A percentile compares a stretch with the other conserved stretches of the same genome.
Evolutionary conservation across 1,140 invertebrate genomes (phyloP).

Genomic region (Dreissena polymorpha): DNA sequence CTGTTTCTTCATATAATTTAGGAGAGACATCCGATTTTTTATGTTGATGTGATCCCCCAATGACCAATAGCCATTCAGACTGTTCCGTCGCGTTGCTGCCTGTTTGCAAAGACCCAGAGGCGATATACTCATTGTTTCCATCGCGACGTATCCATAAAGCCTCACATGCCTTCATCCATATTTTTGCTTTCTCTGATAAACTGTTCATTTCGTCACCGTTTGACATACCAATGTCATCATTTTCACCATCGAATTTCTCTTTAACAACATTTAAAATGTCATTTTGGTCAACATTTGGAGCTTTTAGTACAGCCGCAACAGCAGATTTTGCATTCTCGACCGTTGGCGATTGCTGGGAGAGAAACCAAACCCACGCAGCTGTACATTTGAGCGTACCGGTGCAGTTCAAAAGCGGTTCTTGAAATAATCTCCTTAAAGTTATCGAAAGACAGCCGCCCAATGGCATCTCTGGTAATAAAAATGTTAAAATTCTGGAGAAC

Average conservation of each 20-base stretch:
- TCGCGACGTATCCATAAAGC: constrained; percentile 17
- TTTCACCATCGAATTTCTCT: not conserved
- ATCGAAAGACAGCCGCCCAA: constrained; percentile 23
- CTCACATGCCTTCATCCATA: constrained; percentile 27
- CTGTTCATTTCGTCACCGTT: not conserved
- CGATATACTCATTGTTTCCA: no score
- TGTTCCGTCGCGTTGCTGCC: not conserved
- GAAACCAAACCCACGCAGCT: constrained; percentile 36
- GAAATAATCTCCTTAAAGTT: constrained; percentile 15
- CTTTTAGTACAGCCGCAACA: constrained; percentile 5
- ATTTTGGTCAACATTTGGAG: constrained; percentile 30
- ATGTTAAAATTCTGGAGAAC: constrained; percentile 27
- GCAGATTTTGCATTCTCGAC: not conserved
- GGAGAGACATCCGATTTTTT: constrained; percentile 13
- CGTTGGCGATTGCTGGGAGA: constrained; percentile 3
- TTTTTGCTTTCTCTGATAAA: not conserved
- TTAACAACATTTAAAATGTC: not conserved
- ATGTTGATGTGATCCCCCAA: constrained; percentile 18
- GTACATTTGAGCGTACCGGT: constrained; percentile 26
- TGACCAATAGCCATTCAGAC: constrained; percentile 24
- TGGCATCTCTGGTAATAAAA: constrained; percentile 17
- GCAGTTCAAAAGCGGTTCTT: constrained; percentile 21
- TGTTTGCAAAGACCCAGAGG: no score
- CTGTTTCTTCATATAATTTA: constrained; percentile 27
- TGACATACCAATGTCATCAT: not conserved